Evolutionary conservation across 2,888 invertebrate species (phyloP).

Genomic region (Junonia oenone): DNA sequence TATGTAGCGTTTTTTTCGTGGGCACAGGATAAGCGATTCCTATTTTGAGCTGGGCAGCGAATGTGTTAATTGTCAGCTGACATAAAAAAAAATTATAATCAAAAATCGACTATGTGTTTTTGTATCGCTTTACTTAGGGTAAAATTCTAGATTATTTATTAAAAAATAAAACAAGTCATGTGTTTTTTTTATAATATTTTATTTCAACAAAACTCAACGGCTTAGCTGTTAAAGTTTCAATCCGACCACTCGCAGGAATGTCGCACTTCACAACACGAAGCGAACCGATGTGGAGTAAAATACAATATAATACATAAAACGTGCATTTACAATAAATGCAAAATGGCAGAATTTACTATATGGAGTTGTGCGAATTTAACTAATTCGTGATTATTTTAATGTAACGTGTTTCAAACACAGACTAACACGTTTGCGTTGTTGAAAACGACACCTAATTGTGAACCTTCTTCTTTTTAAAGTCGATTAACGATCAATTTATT

Average conservation of each 20-base stretch:
- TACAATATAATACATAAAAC: neutral
- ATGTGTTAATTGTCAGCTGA: no score
- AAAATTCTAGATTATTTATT: no score
- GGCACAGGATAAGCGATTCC: no score
- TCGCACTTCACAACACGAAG: neutral
- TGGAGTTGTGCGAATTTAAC: neutral
- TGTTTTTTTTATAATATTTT: neutral
- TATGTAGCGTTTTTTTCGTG: no score
- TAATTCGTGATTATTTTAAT: neutral
- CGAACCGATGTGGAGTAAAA: neutral
- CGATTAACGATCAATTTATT: no score
- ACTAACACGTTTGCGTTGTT: no score
- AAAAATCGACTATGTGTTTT: no score
- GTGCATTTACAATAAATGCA: slow-evolving; percentile 8
- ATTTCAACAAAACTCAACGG: slow-evolving; percentile 9
- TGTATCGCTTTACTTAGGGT: no score
- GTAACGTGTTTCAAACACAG: neutral
- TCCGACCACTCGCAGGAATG: slow-evolving; percentile 1
- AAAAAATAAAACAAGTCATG: neutral
- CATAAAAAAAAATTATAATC: no score
- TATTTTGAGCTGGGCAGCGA: no score
- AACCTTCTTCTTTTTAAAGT: no score
- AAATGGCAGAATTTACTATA: neutral
- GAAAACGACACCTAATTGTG: no score
- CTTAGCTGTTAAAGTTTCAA: neutral